Evolutionary conservation across 2,113 vertebrate genomes (phyloP), one percentile per base, ranked within the genome.

Genomic region (Gymnarchus niloticus): DNA sequence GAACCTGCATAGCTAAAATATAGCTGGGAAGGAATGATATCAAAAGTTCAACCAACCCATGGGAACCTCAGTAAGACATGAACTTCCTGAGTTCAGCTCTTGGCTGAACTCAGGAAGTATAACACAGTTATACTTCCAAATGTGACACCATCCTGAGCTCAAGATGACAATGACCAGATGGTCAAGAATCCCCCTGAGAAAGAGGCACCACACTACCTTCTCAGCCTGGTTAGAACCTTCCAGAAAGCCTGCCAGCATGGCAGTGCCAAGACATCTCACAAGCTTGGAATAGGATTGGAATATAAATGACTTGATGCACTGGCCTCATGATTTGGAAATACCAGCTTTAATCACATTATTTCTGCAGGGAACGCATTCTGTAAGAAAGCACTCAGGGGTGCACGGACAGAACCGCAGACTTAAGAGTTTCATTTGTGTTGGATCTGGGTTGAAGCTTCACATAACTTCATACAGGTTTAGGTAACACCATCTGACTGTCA

Each of bases 401-500:
- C 85, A 56, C 84, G 83, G 85, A 87, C 33, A 73, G 28, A 81
- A 87, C 76, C 86, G 41, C 76, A n/a, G n/a, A n/a, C 59, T 84
- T 56, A 44, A 56, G 21, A 84, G 78, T 89, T 87, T 46, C 81
- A 76, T 65, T 84, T 83, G 52, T 56, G 82, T 83, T 86, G 77
- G 25, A 86, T 83, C 56, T 84, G 41, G 86, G 56, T 25, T 80
- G 73, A 84, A 46, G 84, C 77, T 84, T 59, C 56, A 81, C 86
- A 84, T 76, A 77, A 88, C 81, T 65, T 69, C 48, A 65, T 61
- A 51, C 84, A 65, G 86, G 73, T 87, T 81, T 77, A 78, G 61
- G 54, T 87, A 84, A 87, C 54, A 76, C 76, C 54, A 46, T 57
- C 86, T 65, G 81, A 87, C 84, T 89, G 76, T 83, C 87, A 89